These are phyloP conservation scores for Habropoda laboriosa DNA, from an alignment of 1,140 invertebrate species.

Conservation along the genomic window DNA sequence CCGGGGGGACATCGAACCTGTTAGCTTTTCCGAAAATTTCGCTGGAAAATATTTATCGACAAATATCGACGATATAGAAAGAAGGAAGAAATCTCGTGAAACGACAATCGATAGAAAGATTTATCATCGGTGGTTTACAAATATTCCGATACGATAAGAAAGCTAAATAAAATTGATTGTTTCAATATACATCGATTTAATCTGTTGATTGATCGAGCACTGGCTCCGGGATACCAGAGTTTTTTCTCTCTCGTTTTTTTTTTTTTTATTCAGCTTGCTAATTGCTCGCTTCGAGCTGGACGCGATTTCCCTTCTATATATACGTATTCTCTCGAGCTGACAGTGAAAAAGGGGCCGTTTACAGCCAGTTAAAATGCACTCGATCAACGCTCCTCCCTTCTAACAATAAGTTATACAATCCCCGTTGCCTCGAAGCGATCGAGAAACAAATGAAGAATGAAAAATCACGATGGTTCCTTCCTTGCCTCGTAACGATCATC, in stretches of 20 bases:
- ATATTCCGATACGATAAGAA: background rate
- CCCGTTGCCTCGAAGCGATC: conserved; percentile 13
- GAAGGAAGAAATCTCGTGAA: background rate
- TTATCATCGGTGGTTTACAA: background rate
- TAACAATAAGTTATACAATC: conserved; percentile 36
- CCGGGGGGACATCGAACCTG: background rate
- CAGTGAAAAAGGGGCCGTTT: conserved; percentile 41
- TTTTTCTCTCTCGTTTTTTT: no score
- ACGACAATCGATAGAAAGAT: background rate
- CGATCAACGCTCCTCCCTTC: conserved; percentile 35
- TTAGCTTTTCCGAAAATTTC: conserved; percentile 8
- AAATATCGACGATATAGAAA: background rate
- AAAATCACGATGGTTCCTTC: conserved; percentile 21
- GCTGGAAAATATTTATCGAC: conserved; percentile 11
- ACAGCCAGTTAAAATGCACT: conserved; percentile 44
- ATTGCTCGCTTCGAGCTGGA: conserved; percentile 14
- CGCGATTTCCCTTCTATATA: conserved; percentile 36
- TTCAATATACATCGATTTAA: conserved; percentile 39
- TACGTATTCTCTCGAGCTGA: conserved; percentile 25
- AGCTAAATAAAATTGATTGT: conserved; percentile 26
- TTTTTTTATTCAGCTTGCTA: conserved; percentile 6
- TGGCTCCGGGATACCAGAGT: conserved; percentile 8
- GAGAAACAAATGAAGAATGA: conserved; percentile 38
- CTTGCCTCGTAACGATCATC: background rate
- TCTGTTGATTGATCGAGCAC: conserved; percentile 23